phyloP scores from a whole-genome alignment of 2,797 vertebrate species.

The Mormyrops attenuatus region DNA sequence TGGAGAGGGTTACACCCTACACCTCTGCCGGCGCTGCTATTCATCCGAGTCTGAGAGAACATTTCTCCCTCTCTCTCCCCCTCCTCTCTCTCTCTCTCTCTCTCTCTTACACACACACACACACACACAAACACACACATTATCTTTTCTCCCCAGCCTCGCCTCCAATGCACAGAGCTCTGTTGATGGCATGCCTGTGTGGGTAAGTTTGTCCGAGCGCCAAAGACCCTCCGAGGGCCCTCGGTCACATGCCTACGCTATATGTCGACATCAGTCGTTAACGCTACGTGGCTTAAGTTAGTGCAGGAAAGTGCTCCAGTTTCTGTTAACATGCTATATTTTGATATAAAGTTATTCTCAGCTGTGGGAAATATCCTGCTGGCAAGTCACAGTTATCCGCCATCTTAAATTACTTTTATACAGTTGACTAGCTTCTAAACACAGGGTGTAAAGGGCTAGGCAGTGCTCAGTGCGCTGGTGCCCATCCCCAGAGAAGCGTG shows the following conservation, averaged over 20 bases:
- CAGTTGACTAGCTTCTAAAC: neutral
- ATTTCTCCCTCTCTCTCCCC: slow-evolving; percentile 27
- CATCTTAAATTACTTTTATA: neutral
- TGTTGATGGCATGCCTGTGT: slow-evolving; percentile 56
- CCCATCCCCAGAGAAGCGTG: neutral
- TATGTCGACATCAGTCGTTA: neutral
- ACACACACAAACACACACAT: neutral
- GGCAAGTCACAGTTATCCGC: neutral
- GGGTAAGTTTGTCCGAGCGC: slow-evolving; percentile 21
- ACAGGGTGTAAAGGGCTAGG: neutral
- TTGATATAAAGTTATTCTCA: neutral
- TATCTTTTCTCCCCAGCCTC: slow-evolving; percentile 41
- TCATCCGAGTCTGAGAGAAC: slow-evolving; percentile 18
- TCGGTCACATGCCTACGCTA: neutral
- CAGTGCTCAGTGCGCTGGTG: neutral
- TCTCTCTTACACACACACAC: slow-evolving; percentile 33
- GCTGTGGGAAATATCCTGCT: neutral
- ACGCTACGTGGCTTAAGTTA: neutral
- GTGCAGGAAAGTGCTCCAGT: neutral
- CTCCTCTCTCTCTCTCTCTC: slow-evolving; percentile 33
- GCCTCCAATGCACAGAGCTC: slow-evolving; percentile 53
- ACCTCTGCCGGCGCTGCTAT: neutral
- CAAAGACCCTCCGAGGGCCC: neutral
- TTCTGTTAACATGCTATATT: neutral
- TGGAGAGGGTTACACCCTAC: slow-evolving; percentile 25